phyloP scores from a whole-genome alignment of 2,888 invertebrate species.

The Corythucha ciliata region DNA sequence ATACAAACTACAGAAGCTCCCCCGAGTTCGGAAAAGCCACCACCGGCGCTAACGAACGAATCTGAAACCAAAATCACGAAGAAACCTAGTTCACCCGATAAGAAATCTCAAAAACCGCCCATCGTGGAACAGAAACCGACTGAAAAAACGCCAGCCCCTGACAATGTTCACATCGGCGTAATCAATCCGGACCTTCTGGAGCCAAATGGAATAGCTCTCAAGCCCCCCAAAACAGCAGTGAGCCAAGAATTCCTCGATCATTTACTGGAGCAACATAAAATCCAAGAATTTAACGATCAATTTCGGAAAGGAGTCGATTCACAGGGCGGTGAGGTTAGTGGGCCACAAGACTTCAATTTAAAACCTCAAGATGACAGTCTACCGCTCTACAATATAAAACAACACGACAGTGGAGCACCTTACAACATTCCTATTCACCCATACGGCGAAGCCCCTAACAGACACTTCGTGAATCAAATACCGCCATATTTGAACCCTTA shows the following conservation, averaged over 20 bases:
- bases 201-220: neutral
- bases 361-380: slow-evolving; percentile 11
- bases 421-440: slow-evolving; percentile 8
- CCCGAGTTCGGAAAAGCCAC: too few relatives aligned
- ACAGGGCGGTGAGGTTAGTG: neutral
- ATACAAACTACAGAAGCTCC: too few relatives aligned
- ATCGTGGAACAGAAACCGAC: neutral
- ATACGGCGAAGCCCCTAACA: slow-evolving; percentile 4
- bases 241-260: slow-evolving; percentile 21
- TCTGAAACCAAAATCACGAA: too few relatives aligned
- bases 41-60: too few relatives aligned
- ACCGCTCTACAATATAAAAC: neutral
- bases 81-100: neutral
- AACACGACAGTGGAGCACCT: neutral
- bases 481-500: slow-evolving; percentile 3
- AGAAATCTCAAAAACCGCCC: neutral
- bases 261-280: slow-evolving; percentile 21
- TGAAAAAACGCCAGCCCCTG: slow-evolving; percentile 1
- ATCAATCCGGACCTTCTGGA: slow-evolving; percentile 22
- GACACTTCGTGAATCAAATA: slow-evolving; percentile 4
- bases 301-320: slow-evolving; percentile 8
- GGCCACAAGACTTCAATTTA: slow-evolving; percentile 9
- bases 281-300: slow-evolving; percentile 6
- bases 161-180: slow-evolving; percentile 23
- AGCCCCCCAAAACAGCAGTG: slow-evolving; percentile 10